Percentiles rank a stretch among this genome's conserved stretches.
Evolutionary conservation across 92 coral and sea anemone species (phyloP).

Genomic region (Phenganax stokvisi): DNA sequence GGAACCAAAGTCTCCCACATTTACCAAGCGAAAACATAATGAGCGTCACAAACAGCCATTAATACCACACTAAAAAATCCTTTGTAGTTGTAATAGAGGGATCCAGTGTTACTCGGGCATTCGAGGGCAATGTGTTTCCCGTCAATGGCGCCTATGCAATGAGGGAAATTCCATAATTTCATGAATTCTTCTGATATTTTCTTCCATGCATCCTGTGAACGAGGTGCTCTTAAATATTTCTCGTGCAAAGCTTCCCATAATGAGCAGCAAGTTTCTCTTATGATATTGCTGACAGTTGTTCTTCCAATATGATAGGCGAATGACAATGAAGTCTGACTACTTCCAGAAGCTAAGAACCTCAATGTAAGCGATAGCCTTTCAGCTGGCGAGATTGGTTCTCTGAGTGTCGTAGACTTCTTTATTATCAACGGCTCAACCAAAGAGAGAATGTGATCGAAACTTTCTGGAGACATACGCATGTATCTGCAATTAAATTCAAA

Average conservation of each 20-base stretch:
- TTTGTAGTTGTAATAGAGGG: slow-evolving; percentile 55
- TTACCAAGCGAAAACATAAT: slow-evolving; percentile 40
- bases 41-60: slow-evolving; percentile 50
- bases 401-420: slow-evolving; percentile 45
- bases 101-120: slow-evolving; percentile 51
- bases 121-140: slow-evolving; percentile 55
- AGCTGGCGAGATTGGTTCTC: slow-evolving; percentile 52
- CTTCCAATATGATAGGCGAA: slow-evolving; percentile 48
- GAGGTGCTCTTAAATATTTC: slow-evolving; percentile 51
- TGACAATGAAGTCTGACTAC: slow-evolving; percentile 48
- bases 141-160: slow-evolving; percentile 54
- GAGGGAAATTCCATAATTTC: slow-evolving; percentile 54
- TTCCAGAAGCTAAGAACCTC: slow-evolving; percentile 50
- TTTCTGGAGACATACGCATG: slow-evolving; percentile 53
- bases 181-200: slow-evolving; percentile 40
- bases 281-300: slow-evolving; percentile 48
- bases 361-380: slow-evolving; percentile 57
- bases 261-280: slow-evolving; percentile 51
- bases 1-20: slow-evolving; percentile 50
- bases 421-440: slow-evolving; percentile 51
- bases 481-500: slow-evolving; percentile 38
- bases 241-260: slow-evolving; percentile 59
- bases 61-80: slow-evolving; percentile 50
- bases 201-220: slow-evolving; percentile 45
- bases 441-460: slow-evolving; percentile 48